These are phyloP conservation scores for Tadarida brasiliensis DNA, from an alignment of 2,797 vertebrate species.

Conservation along the genomic window DNA sequence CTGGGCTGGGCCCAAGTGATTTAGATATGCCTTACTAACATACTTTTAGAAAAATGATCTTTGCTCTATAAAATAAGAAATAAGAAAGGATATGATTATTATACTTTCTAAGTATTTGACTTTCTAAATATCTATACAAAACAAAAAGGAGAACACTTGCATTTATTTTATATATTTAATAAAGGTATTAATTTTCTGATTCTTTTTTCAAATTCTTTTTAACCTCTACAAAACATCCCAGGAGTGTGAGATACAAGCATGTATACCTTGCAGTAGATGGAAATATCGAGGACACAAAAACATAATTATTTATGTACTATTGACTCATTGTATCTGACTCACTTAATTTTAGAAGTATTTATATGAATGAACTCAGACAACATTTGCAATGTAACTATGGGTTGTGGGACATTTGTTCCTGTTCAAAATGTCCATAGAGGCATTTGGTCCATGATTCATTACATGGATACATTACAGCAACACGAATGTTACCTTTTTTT, in stretches of 20 bases:
- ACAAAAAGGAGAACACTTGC: background rate
- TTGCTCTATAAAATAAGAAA: background rate
- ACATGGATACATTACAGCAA: too few relatives aligned
- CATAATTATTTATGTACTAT: background rate
- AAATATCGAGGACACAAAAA: background rate
- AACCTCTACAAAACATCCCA: background rate
- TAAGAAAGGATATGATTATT: background rate
- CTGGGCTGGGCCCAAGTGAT: background rate
- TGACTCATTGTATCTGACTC: background rate
- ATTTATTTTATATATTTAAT: background rate
- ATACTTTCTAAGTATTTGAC: background rate
- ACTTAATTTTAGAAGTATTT: constrained; percentile 19
- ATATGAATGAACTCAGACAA: background rate
- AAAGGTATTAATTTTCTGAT: background rate
- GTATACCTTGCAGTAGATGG: background rate
- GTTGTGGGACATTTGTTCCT: background rate
- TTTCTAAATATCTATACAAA: background rate
- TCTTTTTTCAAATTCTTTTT: background rate
- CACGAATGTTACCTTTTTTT: too few relatives aligned
- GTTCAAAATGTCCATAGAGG: background rate
- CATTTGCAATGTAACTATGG: background rate
- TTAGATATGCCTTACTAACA: background rate
- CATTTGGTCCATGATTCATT: background rate
- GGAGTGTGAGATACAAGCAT: background rate
- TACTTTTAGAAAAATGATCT: background rate